These are phyloP conservation scores for Psittacula cyanocephala DNA, from an alignment of 2,113 vertebrate species.

Conservation along the genomic window DNA sequence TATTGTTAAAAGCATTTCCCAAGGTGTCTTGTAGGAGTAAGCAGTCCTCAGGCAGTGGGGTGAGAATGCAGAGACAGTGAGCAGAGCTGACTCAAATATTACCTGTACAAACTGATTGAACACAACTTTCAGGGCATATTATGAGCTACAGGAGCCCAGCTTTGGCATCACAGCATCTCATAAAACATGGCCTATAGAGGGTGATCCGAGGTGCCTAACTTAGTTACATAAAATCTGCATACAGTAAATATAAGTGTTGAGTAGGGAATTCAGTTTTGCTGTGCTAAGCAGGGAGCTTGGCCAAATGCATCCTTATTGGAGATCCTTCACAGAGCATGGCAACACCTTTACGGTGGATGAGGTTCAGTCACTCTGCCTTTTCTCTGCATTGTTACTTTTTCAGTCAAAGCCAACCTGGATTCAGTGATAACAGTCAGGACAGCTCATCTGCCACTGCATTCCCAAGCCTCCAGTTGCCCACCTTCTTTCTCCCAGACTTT, in stretches of 20 bases:
- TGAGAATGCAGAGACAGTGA: neutral
- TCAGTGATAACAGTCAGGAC: neutral
- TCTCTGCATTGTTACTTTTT: neutral
- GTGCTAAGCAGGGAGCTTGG: neutral
- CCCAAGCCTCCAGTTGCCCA: neutral
- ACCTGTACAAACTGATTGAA: neutral
- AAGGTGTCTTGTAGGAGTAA: neutral
- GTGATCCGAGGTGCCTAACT: neutral
- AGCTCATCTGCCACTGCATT: neutral
- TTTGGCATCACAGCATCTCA: neutral
- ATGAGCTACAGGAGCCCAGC: neutral
- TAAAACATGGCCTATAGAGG: neutral
- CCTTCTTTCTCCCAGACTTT: neutral
- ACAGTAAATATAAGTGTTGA: neutral
- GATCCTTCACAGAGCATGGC: neutral
- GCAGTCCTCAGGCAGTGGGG: neutral
- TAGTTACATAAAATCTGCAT: neutral
- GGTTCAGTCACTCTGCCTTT: neutral
- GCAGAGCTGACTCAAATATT: neutral
- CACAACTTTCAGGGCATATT: neutral
- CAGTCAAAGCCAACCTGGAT: neutral
- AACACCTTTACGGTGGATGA: neutral
- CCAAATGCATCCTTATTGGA: neutral
- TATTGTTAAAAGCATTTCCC: neutral
- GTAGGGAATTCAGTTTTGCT: neutral